Percentiles rank a stretch among this genome's conserved stretches.
phyloP scores from a whole-genome alignment of 53 echinoderm and acorn worm genomes.

The Henricia sp. region DNA sequence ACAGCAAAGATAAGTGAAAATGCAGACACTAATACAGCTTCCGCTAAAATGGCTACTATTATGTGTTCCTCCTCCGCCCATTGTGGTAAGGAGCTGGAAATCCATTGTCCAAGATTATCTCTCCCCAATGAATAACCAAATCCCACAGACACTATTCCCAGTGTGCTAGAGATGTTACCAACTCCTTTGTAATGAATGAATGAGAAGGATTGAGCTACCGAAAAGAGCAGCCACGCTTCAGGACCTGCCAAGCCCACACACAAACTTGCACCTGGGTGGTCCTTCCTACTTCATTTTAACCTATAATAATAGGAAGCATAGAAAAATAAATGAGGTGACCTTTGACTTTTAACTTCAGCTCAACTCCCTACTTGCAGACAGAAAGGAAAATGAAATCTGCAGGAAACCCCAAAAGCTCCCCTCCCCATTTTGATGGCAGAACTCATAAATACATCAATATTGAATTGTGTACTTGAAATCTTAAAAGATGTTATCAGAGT shows the following conservation, averaged over 20 bases:
- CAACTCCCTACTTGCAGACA: not conserved
- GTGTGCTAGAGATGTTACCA: not conserved
- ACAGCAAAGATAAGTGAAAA: not conserved
- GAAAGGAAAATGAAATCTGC: not conserved
- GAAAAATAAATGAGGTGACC: constrained; percentile 49
- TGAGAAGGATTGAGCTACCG: not conserved
- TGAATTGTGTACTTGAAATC: constrained; percentile 26
- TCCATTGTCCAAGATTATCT: constrained; percentile 44
- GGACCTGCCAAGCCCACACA: constrained; percentile 55
- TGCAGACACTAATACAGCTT: not conserved
- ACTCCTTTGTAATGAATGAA: constrained; percentile 3
- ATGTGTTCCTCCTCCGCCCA: too few relatives aligned
- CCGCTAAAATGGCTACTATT: too few relatives aligned
- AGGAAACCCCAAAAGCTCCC: not conserved
- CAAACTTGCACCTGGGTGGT: constrained; percentile 61
- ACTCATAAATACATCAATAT: constrained; percentile 52
- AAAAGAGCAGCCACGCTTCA: constrained; percentile 26
- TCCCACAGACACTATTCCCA: not conserved
- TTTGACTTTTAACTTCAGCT: constrained; percentile 14
- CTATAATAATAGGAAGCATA: constrained; percentile 22
- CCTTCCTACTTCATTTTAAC: constrained; percentile 21
- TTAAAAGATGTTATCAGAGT: not conserved
- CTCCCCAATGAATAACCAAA: not conserved
- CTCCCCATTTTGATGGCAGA: not conserved
- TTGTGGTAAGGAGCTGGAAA: constrained; percentile 18